Evolutionary conservation across 2,797 vertebrate species (phyloP).

Genomic region (Acipenser transmontanus): DNA sequence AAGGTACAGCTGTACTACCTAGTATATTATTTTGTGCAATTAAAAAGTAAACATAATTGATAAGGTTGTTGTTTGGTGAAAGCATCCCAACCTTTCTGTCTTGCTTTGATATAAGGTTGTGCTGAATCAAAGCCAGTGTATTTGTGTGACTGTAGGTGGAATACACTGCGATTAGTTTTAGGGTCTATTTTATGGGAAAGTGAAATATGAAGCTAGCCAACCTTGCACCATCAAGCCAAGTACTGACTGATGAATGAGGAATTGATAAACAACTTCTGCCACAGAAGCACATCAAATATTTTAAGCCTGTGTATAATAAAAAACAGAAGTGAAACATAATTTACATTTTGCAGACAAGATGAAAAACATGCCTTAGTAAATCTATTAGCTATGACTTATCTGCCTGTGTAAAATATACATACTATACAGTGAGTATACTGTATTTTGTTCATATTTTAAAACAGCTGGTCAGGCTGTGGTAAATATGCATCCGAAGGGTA

Average conservation of each 20-base stretch:
- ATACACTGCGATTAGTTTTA: conserved; percentile 11
- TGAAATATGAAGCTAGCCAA: conserved; percentile 19
- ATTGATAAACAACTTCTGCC: conserved; percentile 35
- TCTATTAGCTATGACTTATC: conserved; percentile 19
- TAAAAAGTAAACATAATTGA: no score
- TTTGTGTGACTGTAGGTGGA: conserved; percentile 1
- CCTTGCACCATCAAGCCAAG: conserved; percentile 25
- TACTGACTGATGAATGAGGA: conserved; percentile 29
- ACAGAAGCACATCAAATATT: conserved; percentile 34
- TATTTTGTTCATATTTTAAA: no score
- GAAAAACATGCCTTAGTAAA: conserved; percentile 34
- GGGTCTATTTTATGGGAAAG: conserved; percentile 36
- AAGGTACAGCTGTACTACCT: no score
- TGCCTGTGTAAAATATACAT: conserved; percentile 8
- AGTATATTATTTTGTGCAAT: no score
- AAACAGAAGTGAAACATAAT: conserved; percentile 34
- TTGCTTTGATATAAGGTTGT: no score
- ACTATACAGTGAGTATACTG: no score
- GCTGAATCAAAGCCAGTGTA: neutral
- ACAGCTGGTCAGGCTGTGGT: no score
- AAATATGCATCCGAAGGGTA: no score
- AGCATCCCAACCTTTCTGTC: no score
- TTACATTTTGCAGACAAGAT: conserved; percentile 31
- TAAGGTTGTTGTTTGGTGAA: no score
- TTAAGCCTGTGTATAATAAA: conserved; percentile 33